Evolutionary conservation across 2,797 vertebrate genomes (phyloP), one percentile per base, ranked within the genome.

Genomic region (Gymnodraco acuticeps): DNA sequence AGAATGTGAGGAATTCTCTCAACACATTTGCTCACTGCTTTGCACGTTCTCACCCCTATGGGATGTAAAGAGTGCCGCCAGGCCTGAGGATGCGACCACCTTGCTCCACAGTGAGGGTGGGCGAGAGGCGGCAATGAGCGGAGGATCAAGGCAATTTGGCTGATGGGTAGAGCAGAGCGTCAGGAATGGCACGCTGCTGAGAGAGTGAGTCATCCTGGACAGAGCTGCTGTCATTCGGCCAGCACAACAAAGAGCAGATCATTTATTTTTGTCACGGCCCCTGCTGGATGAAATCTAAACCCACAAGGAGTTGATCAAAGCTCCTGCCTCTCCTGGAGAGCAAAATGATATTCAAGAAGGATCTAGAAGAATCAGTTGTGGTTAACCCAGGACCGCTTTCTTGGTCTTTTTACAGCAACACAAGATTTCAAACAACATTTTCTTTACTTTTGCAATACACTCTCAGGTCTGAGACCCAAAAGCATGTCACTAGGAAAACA

Each of bases 1-100:
- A 89, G 94, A 95, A 94, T 94, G 92, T 13, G 69, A 87, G 88
- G 94, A 92, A 94, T 95, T 89, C 92, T 89, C 89, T 87, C 89
- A 86, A 87, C 92, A 91, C 91, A 93, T 94, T 92, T 90, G 84
- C 91, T 90, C 82, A 51, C 86, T 79, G 87, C 91, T 94, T 94
- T 90, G 88, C 92, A 93, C 88, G 80, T 95, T 95, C 92, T 94
- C 93, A 93, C 94, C 92, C 92, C 81, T 60, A 52, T 47, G 61
- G 89, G 92, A 93, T 91, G 88, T 90, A 89, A 94, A 89, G 85
- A 60, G 67, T 33, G 74, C 87, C 83, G 84, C 78, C 72, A 31
- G 83, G 55, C 75, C 73, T 10, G 70, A 81, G 87, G 87, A 87
- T 90, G 88, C 64, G 79, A 76, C 89, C 89, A 89, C 87, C 89